phyloP scores from a whole-genome alignment of 2,888 invertebrate genomes.

The Charanyca ferruginea region DNA sequence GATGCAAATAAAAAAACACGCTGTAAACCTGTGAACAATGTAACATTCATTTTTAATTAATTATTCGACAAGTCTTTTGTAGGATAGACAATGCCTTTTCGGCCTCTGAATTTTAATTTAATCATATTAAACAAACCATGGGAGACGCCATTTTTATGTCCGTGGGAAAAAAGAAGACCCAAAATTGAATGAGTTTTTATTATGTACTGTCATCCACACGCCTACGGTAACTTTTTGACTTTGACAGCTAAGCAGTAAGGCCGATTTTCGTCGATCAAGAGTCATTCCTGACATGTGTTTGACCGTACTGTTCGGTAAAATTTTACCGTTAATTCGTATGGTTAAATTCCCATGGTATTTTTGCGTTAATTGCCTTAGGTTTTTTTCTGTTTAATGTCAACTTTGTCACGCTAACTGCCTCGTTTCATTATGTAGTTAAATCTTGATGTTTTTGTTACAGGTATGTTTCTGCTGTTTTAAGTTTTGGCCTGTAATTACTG shows the following conservation, averaged over 20 bases:
- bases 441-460: slow-evolving; percentile 46
- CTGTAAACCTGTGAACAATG: background rate
- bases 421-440: slow-evolving; percentile 24
- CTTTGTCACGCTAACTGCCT: slow-evolving; percentile 44
- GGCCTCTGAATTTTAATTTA: slow-evolving; percentile 36
- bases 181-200: background rate
- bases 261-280: background rate
- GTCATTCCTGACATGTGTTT: background rate
- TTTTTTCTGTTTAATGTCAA: slow-evolving; percentile 25
- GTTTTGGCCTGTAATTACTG: slow-evolving; percentile 4
- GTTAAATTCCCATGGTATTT: slow-evolving; percentile 37
- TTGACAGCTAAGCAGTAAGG: background rate
- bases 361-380: slow-evolving; percentile 8
- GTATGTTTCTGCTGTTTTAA: slow-evolving; percentile 39
- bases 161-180: slow-evolving; percentile 28
- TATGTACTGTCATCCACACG: background rate
- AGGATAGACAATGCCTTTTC: slow-evolving; percentile 22
- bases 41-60: background rate
- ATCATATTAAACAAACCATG: slow-evolving; percentile 24
- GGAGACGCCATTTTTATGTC: slow-evolving; percentile 14
- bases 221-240: background rate
- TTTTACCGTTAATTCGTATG: slow-evolving; percentile 20
- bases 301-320: slow-evolving; percentile 5
- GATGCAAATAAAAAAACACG: background rate
- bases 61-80: slow-evolving; percentile 8